phyloP scores from a whole-genome alignment of 2,797 vertebrate genomes.

The Anguilla anguilla region DNA sequence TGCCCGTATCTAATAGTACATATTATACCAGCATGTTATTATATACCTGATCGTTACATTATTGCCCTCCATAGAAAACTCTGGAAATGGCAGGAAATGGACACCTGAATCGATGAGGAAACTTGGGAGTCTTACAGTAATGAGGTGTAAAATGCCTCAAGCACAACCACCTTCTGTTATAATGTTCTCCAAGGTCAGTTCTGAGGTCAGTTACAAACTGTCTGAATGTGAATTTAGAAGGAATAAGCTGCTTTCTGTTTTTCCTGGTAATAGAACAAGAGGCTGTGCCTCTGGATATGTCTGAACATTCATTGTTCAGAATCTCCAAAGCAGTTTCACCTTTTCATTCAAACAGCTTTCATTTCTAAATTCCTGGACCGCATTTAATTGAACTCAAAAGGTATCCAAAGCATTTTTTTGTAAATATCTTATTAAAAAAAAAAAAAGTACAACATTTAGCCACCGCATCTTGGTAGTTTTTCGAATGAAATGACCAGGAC shows the following conservation, averaged over 20 bases:
- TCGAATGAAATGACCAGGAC: not conserved
- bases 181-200: not conserved
- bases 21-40: not conserved
- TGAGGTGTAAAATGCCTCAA: not conserved
- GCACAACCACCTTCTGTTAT: not conserved
- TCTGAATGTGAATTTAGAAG: not conserved
- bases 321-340: not conserved
- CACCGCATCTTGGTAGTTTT: not conserved
- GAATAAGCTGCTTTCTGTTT: not conserved
- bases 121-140: not conserved
- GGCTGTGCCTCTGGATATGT: not conserved
- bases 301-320: not conserved
- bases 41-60: not conserved
- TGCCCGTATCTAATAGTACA: no score
- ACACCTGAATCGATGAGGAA: not conserved
- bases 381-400: not conserved
- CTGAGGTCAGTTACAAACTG: not conserved
- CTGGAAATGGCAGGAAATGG: not conserved
- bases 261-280: no score
- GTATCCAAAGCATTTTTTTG: not conserved
- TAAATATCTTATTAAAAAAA: not conserved
- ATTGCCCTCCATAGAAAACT: not conserved
- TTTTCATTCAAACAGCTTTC: not conserved
- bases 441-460: not conserved
- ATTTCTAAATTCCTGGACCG: not conserved